Evolutionary conservation across 2,797 vertebrate species (phyloP).

Genomic region (Sparus aurata): DNA sequence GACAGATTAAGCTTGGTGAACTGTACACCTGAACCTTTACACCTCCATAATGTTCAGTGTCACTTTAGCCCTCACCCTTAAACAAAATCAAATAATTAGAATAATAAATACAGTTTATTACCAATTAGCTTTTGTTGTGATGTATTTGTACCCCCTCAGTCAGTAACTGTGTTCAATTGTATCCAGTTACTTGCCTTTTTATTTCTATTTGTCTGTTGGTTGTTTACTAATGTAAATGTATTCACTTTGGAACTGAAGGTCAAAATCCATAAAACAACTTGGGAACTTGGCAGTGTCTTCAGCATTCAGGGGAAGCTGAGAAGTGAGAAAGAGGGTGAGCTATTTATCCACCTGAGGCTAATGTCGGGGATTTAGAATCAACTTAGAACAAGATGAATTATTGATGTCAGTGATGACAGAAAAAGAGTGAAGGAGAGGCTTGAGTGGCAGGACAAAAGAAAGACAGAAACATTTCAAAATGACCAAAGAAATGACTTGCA

Average conservation of each 20-base stretch:
- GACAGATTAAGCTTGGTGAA: conserved; percentile 37
- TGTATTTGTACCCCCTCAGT: neutral
- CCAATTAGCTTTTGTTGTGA: neutral
- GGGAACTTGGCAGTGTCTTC: neutral
- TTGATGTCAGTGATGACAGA: conserved; percentile 26
- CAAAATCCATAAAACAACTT: neutral
- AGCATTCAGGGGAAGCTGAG: neutral
- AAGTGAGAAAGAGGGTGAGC: conserved; percentile 11
- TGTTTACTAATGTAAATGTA: neutral
- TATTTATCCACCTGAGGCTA: conserved; percentile 7
- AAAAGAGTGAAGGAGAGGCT: neutral
- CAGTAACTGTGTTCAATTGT: neutral
- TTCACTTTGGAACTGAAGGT: neutral
- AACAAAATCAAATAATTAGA: conserved; percentile 3
- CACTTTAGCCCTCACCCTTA: neutral
- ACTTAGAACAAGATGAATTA: conserved; percentile 56
- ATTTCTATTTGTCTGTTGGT: neutral
- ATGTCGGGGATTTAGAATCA: conserved; percentile 37
- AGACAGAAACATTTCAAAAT: neutral
- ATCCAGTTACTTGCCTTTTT: neutral
- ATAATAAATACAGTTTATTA: neutral
- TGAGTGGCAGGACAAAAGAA: neutral
- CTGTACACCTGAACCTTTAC: conserved; percentile 42
- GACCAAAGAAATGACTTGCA: neutral
- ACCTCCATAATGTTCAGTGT: conserved; percentile 13